A percentile compares a stretch with the other conserved stretches of the same genome.
phyloP scores from a whole-genome alignment of 1,140 invertebrate species.

The Drosophila tsacasi region DNA sequence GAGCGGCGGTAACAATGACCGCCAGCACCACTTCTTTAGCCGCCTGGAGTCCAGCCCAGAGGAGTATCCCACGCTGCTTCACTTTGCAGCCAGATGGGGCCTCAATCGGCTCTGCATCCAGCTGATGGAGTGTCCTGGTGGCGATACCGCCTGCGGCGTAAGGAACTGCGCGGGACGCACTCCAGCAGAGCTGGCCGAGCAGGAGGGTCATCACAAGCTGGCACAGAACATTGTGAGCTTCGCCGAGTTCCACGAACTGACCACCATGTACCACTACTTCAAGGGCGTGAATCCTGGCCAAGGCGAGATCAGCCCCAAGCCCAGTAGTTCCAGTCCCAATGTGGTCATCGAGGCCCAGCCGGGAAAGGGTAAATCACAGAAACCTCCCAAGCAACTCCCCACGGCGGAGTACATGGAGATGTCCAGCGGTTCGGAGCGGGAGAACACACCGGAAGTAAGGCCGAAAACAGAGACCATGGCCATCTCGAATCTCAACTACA shows the following conservation, averaged over 20 bases:
- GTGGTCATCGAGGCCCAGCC: conserved; percentile 73
- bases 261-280: conserved; percentile 93
- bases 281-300: conserved; percentile 89
- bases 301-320: conserved; percentile 49
- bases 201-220: conserved; percentile 89
- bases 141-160: conserved; percentile 91
- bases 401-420: conserved; percentile 84
- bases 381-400: conserved; percentile 65
- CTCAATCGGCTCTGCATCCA: conserved; percentile 93
- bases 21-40: conserved; percentile 77
- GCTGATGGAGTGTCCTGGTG: conserved; percentile 93
- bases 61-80: conserved; percentile 94
- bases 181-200: conserved; percentile 92
- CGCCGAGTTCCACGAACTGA: conserved; percentile 92
- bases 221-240: conserved; percentile 91
- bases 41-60: conserved; percentile 86
- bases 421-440: conserved; percentile 82
- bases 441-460: conserved; percentile 73
- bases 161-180: conserved; percentile 91
- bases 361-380: conserved; percentile 42
- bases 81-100: conserved; percentile 94
- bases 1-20: conserved; percentile 86
- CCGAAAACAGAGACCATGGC: conserved; percentile 73
- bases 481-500: conserved; percentile 83
- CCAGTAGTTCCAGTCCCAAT: conserved; percentile 23